These are phyloP conservation scores for Pterobdella sp. DNA, from an alignment of 2,888 invertebrate species.

Conservation along the genomic window DNA sequence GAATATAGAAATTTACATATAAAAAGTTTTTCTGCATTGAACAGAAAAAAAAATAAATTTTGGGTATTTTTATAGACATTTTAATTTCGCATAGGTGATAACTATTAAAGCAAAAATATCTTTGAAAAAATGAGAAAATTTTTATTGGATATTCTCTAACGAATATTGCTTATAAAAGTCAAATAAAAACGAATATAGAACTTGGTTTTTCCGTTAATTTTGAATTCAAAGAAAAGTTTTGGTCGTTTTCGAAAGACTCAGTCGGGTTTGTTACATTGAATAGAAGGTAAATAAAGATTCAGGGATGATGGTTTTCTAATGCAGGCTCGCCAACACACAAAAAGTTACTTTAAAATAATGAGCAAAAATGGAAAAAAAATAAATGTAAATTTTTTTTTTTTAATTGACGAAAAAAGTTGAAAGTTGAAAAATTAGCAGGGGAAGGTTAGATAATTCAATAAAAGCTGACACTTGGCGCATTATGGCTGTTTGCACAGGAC, in stretches of 20 bases:
- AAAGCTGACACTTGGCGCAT: background rate
- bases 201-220: background rate
- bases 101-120: background rate
- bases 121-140: background rate
- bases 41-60: no score
- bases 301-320: no score
- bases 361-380: background rate
- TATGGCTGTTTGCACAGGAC: constrained; percentile 11
- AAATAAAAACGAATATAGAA: constrained; percentile 2
- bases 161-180: constrained; percentile 6
- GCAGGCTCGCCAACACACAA: background rate
- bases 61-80: no score
- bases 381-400: background rate
- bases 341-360: background rate
- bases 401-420: background rate
- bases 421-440: background rate
- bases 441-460: background rate
- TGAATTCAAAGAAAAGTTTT: background rate
- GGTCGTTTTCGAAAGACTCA: background rate
- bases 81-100: background rate
- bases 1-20: no score
- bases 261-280: background rate
- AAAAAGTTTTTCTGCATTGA: no score
- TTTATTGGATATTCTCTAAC: background rate
- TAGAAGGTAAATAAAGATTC: background rate